These are phyloP conservation scores for Chauna torquata DNA, from an alignment of 2,113 vertebrate genomes.

Conservation along the genomic window DNA sequence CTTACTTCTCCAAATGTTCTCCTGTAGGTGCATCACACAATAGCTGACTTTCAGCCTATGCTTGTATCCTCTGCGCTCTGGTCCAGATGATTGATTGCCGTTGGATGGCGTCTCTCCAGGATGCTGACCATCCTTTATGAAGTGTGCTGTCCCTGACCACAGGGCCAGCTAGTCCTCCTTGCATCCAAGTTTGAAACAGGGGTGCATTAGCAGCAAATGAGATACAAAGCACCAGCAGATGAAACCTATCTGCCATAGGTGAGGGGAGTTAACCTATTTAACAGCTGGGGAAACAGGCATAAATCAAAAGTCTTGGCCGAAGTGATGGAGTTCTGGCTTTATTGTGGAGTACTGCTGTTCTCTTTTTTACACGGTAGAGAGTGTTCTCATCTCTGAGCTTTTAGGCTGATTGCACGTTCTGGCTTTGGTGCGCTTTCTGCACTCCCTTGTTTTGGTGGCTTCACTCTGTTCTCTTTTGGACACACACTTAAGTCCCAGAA, in stretches of 20 bases:
- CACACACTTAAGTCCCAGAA: not conserved
- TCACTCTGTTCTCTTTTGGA: not conserved
- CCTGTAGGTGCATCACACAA: not conserved
- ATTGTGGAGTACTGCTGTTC: not conserved
- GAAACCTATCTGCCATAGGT: not conserved
- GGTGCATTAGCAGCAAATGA: not conserved
- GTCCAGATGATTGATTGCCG: not conserved
- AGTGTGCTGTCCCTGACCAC: not conserved
- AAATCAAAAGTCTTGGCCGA: not conserved
- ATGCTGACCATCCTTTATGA: not conserved
- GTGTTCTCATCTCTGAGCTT: not conserved
- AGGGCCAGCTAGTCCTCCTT: not conserved
- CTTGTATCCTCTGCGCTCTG: not conserved
- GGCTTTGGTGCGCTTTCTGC: not conserved
- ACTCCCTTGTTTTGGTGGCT: not conserved
- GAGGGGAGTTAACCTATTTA: not conserved
- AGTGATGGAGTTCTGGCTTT: not conserved
- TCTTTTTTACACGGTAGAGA: not conserved
- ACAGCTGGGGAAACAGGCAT: not conserved
- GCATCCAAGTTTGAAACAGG: not conserved
- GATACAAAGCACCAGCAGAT: not conserved
- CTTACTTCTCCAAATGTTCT: not conserved
- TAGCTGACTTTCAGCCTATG: not conserved
- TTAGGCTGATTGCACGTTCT: not conserved
- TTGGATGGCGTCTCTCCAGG: not conserved